Conservation (phyloP, 1,140 invertebrate species). For the Bemisia tabaci region DNA sequence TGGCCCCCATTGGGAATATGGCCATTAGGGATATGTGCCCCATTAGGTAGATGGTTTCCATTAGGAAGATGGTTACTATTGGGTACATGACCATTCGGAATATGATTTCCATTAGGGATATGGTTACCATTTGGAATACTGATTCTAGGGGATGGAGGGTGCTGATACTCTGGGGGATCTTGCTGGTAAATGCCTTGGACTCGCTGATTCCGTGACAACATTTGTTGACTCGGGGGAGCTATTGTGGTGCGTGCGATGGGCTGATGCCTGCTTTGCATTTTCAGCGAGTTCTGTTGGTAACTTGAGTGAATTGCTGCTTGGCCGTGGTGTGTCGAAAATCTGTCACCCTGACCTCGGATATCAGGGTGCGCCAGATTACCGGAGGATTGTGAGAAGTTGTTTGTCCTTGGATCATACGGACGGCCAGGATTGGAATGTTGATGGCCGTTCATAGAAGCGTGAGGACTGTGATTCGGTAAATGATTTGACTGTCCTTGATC, state of each 20-base stretch:
- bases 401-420: not conserved
- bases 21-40: not conserved
- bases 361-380: not conserved
- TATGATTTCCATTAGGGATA: not conserved
- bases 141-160: slow-evolving; percentile 10
- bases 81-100: not conserved
- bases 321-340: not conserved
- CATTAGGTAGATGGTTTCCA: not conserved
- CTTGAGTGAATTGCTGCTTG: not conserved
- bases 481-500: slow-evolving; percentile 10
- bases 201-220: not conserved
- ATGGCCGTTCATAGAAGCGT: slow-evolving; percentile 12
- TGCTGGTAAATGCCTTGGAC: slow-evolving; percentile 6
- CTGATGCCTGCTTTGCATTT: not conserved
- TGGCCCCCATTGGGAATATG: not conserved
- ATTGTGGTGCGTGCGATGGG: slow-evolving; percentile 22
- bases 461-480: slow-evolving; percentile 11
- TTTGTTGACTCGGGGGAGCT: slow-evolving; percentile 21
- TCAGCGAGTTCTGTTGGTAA: not conserved
- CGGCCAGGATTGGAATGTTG: not conserved
- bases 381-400: not conserved
- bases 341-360: slow-evolving; percentile 3
- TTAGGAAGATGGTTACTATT: not conserved
- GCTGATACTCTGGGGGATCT: slow-evolving; percentile 13
- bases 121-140: not conserved